These are phyloP conservation scores for Lasioglossum oenotherae DNA, from an alignment of 2,888 invertebrate genomes.

Conservation along the genomic window DNA sequence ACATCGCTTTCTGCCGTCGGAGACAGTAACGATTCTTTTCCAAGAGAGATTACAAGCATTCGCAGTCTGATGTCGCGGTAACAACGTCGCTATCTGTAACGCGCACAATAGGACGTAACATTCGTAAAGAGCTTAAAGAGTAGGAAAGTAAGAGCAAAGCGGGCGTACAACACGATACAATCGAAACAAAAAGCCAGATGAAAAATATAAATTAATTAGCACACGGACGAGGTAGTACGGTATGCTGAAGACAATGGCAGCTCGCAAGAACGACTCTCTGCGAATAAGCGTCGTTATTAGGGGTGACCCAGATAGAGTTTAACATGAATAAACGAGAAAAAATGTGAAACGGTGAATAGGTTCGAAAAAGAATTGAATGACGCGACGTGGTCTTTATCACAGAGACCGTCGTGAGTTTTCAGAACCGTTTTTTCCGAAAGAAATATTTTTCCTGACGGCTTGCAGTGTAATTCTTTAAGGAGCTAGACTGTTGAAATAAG, in stretches of 20 bases:
- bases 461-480: not conserved
- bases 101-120: not conserved
- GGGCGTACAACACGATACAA: not conserved
- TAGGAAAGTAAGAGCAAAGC: not conserved
- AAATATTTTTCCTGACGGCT: not conserved
- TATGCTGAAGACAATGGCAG: slow-evolving; percentile 3
- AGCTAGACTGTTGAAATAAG: not conserved
- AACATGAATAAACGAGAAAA: not conserved
- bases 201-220: slow-evolving; percentile 9
- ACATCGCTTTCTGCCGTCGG: not conserved
- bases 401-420: not conserved
- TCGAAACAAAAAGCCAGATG: not conserved
- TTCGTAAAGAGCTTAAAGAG: not conserved
- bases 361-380: not conserved
- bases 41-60: not conserved
- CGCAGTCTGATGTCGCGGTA: not conserved
- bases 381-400: not conserved
- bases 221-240: not conserved
- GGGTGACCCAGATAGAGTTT: not conserved
- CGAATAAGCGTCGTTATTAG: not conserved
- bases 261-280: not conserved
- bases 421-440: not conserved
- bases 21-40: not conserved
- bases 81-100: not conserved
- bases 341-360: not conserved